Percentiles rank a stretch among this genome's conserved stretches.
These are phyloP conservation scores for Lasaia peninsularis DNA, from an alignment of 1,140 invertebrate species.

Conservation along the genomic window DNA sequence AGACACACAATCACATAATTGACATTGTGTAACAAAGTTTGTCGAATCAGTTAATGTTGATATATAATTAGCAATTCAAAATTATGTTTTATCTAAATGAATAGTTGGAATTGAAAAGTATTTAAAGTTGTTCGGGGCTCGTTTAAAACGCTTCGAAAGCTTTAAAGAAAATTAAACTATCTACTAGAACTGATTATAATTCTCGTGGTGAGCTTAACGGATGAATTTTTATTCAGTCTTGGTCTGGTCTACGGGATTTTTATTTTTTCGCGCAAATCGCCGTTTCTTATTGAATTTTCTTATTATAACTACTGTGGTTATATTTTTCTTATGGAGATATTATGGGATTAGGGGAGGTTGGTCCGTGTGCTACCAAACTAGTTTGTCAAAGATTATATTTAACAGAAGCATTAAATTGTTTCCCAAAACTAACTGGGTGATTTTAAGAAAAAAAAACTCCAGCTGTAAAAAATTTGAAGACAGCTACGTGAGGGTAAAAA, in stretches of 20 bases:
- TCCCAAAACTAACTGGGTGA: too few relatives aligned
- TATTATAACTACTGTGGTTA: slow-evolving; percentile 6
- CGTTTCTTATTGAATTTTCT: slow-evolving; percentile 6
- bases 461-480: too few relatives aligned
- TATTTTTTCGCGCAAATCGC: not conserved
- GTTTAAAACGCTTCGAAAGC: not conserved
- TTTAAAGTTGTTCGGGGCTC: not conserved
- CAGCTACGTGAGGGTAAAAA: too few relatives aligned
- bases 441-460: too few relatives aligned
- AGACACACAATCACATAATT: too few relatives aligned
- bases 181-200: slow-evolving; percentile 6
- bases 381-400: not conserved
- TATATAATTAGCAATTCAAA: too few relatives aligned
- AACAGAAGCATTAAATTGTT: too few relatives aligned
- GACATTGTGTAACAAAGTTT: too few relatives aligned
- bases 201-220: not conserved
- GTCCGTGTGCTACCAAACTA: not conserved
- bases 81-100: not conserved
- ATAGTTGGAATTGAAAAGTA: not conserved
- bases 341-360: not conserved
- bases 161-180: slow-evolving; percentile 10
- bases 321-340: slow-evolving; percentile 5
- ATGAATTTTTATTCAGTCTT: slow-evolving; percentile 8
- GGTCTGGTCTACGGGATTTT: not conserved
- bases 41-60: too few relatives aligned